These are phyloP conservation scores for Pterobdella sp. DNA, from an alignment of 2,888 invertebrate genomes.

Conservation along the genomic window DNA sequence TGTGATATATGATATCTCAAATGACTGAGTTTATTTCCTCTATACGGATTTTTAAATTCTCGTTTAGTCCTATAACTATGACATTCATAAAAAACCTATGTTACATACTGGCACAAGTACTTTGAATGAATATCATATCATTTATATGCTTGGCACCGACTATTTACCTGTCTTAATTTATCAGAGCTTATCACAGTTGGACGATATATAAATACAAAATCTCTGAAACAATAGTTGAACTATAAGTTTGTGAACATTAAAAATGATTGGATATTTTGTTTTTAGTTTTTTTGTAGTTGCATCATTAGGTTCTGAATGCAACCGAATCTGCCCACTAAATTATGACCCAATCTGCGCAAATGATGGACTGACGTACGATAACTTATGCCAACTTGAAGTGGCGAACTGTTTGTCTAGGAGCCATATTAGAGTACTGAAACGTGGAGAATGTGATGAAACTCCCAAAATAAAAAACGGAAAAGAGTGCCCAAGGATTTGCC, in stretches of 20 bases:
- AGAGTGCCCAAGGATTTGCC: neutral
- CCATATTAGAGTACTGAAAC: neutral
- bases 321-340: neutral
- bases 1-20: too few species aligned
- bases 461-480: neutral
- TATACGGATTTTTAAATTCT: too few species aligned
- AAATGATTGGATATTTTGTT: too few species aligned
- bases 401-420: neutral
- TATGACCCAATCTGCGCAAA: slow-evolving; percentile 22
- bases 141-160: too few species aligned
- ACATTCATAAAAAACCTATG: too few species aligned
- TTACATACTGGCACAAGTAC: too few species aligned
- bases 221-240: neutral
- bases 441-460: slow-evolving; percentile 3
- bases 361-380: slow-evolving; percentile 23
- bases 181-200: too few species aligned
- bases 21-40: too few species aligned
- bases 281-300: neutral
- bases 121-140: too few species aligned
- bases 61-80: too few species aligned
- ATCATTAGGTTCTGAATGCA: neutral
- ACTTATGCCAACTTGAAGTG: slow-evolving; percentile 11
- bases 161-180: too few species aligned
- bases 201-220: neutral
- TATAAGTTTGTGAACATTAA: neutral